Conservation (phyloP, 1,140 invertebrate genomes). For the Bombus cullumanus region DNA sequence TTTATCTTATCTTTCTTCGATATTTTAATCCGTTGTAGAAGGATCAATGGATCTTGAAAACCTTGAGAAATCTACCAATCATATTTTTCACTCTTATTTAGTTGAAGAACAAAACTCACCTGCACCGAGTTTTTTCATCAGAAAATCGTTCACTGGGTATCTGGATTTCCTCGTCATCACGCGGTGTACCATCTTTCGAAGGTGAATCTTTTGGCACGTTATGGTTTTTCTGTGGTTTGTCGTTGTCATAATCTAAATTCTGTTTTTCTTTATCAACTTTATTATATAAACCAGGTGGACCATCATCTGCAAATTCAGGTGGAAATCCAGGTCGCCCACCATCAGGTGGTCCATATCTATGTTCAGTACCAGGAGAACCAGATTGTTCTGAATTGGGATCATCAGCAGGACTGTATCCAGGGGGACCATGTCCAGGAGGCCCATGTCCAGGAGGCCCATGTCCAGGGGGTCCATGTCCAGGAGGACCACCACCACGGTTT, state of each 20-base stretch:
- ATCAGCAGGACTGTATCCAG: too few species aligned
- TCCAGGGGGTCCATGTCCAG: background rate
- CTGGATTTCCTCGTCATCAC: background rate
- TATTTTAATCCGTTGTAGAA: too few species aligned
- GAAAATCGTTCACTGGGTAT: background rate
- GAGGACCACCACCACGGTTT: background rate
- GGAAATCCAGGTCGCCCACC: conserved; percentile 9
- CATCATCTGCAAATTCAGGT: background rate
- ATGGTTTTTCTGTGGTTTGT: background rate
- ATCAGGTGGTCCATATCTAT: background rate
- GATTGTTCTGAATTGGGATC: too few species aligned
- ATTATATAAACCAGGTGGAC: background rate
- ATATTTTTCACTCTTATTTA: background rate
- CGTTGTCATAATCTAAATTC: background rate
- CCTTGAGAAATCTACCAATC: background rate
- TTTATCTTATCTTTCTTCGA: too few species aligned
- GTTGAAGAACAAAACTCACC: background rate
- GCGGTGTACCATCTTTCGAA: too few species aligned
- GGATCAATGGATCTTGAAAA: too few species aligned
- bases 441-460: background rate
- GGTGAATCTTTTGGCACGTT: too few species aligned
- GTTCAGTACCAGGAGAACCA: too few species aligned
- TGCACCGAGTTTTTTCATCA: background rate
- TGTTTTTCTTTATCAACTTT: background rate
- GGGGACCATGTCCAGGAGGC: background rate